phyloP scores from a whole-genome alignment of 2,797 vertebrate species.

The Typhlichthys eigenmanni region DNA sequence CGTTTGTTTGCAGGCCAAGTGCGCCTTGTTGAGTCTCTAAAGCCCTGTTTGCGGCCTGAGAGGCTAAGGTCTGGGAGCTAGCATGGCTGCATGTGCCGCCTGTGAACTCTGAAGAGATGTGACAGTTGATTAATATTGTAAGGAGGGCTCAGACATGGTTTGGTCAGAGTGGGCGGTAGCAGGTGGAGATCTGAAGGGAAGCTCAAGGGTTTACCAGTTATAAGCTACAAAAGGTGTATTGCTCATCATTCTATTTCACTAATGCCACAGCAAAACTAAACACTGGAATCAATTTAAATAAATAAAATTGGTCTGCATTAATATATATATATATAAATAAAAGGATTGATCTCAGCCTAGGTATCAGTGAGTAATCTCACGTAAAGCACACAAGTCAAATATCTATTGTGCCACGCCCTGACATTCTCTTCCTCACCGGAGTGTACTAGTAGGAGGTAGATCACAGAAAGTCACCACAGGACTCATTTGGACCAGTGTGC shows the following conservation, averaged over 20 bases:
- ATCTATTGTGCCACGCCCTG: conserved; percentile 57
- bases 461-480: conserved; percentile 37
- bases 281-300: too few species aligned
- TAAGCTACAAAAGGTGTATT: background rate
- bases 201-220: conserved; percentile 15
- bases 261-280: conserved; percentile 5
- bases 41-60: conserved; percentile 35
- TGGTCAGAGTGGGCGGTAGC: conserved; percentile 2
- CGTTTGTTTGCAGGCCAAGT: conserved; percentile 49
- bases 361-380: background rate
- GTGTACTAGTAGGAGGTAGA: conserved; percentile 53
- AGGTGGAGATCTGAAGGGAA: conserved; percentile 35
- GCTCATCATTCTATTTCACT: background rate
- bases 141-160: conserved; percentile 55
- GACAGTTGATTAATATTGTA: conserved; percentile 81
- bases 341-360: too few species aligned
- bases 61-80: conserved; percentile 23
- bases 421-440: conserved; percentile 41
- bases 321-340: too few species aligned
- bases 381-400: conserved; percentile 25
- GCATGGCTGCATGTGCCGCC: conserved; percentile 50
- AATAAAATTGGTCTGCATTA: too few species aligned
- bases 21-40: conserved; percentile 32
- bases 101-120: conserved; percentile 64
- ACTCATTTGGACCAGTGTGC: conserved; percentile 41